Evolutionary conservation across 2,797 vertebrate species (phyloP).

Genomic region (Cynopterus sphinx): DNA sequence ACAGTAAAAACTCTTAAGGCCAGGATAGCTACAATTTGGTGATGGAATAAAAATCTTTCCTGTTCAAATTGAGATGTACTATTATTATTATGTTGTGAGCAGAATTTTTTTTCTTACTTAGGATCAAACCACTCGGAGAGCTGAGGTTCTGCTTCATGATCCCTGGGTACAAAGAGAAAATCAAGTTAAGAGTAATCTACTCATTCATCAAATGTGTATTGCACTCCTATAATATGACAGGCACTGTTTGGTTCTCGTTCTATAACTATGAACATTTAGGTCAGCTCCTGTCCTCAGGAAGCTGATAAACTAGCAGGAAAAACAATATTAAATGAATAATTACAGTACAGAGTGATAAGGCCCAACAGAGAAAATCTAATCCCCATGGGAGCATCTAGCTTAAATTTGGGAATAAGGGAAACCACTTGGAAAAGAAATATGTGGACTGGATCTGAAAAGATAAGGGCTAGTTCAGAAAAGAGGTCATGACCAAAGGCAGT

Average conservation of each 20-base stretch:
- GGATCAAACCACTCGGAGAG: conserved; percentile 72
- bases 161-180: conserved; percentile 63
- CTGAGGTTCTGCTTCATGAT: conserved; percentile 18
- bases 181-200: neutral
- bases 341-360: neutral
- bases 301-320: neutral
- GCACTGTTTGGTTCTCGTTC: neutral
- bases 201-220: neutral
- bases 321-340: neutral
- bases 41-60: neutral
- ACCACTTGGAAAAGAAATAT: neutral
- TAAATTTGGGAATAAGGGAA: neutral
- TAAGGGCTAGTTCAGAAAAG: neutral
- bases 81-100: neutral
- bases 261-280: neutral
- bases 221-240: neutral
- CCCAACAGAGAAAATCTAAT: neutral
- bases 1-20: neutral
- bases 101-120: conserved; percentile 65
- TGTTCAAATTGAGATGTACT: neutral
- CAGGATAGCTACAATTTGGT: neutral
- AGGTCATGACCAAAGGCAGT: neutral
- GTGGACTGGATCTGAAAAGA: neutral
- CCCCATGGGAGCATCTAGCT: neutral
- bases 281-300: neutral